phyloP scores from a whole-genome alignment of 2,888 invertebrate genomes.

The Hypena proboscidalis region DNA sequence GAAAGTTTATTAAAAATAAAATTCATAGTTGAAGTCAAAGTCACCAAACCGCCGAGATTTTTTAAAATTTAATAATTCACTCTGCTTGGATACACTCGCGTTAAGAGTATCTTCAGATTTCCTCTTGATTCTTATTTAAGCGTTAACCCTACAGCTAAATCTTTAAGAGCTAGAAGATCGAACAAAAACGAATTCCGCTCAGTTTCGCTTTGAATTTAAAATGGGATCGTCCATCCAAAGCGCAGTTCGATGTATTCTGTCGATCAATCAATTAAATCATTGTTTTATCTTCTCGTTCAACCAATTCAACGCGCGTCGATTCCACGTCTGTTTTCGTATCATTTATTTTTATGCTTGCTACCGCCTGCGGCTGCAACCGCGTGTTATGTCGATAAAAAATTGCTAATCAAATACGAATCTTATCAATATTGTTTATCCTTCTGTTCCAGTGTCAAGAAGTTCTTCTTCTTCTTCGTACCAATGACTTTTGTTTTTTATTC shows the following conservation, averaged over 20 bases:
- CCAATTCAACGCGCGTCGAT: background rate
- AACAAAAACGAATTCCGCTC: conserved; percentile 18
- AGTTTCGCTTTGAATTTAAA: conserved; percentile 12
- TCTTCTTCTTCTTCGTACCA: too few species aligned
- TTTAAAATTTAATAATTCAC: too few species aligned
- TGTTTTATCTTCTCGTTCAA: background rate
- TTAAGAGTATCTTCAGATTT: conserved; percentile 39
- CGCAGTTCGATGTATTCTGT: conserved; percentile 1
- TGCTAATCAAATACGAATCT: too few species aligned
- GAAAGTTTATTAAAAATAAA: too few species aligned
- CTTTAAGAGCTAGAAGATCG: conserved; percentile 27
- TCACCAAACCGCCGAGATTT: too few species aligned
- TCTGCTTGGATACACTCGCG: too few species aligned
- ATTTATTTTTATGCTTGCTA: conserved; percentile 5
- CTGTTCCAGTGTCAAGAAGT: too few species aligned
- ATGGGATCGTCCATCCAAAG: conserved; percentile 20
- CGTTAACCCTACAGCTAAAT: conserved; percentile 20
- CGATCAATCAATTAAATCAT: conserved; percentile 25
- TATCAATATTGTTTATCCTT: too few species aligned
- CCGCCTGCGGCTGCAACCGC: too few species aligned
- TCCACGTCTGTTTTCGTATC: background rate
- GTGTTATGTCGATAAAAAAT: too few species aligned
- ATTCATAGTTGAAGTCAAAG: too few species aligned
- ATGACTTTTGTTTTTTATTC: too few species aligned
- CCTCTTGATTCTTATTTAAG: conserved; percentile 30